Percentiles rank a stretch among this genome's conserved stretches.
phyloP scores from a whole-genome alignment of 2,888 invertebrate genomes.

The Yponomeuta evonymella region DNA sequence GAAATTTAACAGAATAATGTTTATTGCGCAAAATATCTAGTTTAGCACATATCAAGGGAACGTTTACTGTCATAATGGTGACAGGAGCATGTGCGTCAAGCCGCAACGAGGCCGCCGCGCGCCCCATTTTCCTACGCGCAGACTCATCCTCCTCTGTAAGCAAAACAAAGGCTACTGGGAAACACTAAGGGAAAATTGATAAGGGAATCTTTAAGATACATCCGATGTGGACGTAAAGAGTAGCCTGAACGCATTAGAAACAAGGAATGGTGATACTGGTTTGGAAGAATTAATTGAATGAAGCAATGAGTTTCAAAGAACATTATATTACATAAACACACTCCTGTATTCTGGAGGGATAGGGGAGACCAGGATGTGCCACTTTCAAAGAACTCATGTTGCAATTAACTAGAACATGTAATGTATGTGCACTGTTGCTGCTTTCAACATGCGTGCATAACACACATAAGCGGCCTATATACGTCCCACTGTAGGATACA shows the following conservation, averaged over 20 bases:
- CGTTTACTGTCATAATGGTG: conserved; percentile 10
- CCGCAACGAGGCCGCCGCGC: conserved; percentile 11
- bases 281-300: too few species aligned
- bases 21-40: neutral
- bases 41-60: neutral
- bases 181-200: conserved; percentile 8
- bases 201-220: conserved; percentile 6
- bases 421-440: too few species aligned
- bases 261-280: neutral
- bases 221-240: neutral
- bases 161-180: conserved; percentile 10
- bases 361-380: too few species aligned
- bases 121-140: conserved; percentile 11
- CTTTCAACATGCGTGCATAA: too few species aligned
- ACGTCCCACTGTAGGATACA: too few species aligned
- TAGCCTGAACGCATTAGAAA: neutral
- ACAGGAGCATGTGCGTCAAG: conserved; percentile 12
- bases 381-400: too few species aligned
- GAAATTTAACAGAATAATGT: neutral
- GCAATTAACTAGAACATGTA: too few species aligned
- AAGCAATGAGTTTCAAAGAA: too few species aligned
- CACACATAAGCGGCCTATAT: too few species aligned
- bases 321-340: too few species aligned
- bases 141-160: neutral
- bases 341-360: too few species aligned